Evolutionary conservation across 2,113 vertebrate genomes (phyloP).

Genomic region (Balaeniceps rex): DNA sequence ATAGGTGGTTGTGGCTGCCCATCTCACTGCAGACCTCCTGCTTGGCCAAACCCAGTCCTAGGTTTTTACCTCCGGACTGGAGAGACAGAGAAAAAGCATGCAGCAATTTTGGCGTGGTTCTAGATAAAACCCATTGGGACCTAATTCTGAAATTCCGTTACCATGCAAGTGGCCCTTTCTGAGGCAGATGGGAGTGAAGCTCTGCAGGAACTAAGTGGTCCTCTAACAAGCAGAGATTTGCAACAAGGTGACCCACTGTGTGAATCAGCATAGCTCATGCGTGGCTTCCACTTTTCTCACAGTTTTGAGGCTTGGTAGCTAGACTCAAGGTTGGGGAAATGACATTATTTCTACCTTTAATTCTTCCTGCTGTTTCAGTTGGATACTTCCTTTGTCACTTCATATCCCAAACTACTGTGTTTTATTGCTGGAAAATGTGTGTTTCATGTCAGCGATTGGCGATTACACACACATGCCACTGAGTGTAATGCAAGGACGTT

Average conservation of each 20-base stretch:
- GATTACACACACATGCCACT: not conserved
- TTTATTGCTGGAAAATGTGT: slow-evolving; percentile 53
- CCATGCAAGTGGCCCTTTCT: not conserved
- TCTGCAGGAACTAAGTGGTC: rapidly evolving
- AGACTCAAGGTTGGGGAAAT: not conserved
- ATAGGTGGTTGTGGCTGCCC: too few species aligned
- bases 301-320: not conserved
- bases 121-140: not conserved
- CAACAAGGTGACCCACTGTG: not conserved
- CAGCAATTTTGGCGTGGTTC: rapidly evolving
- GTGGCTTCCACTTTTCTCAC: not conserved
- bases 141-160: not conserved
- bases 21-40: not conserved
- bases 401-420: slow-evolving; percentile 29
- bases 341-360: not conserved
- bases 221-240: not conserved
- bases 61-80: not conserved
- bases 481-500: not conserved
- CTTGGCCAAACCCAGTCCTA: not conserved
- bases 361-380: slow-evolving; percentile 29
- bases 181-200: not conserved
- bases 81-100: not conserved
- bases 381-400: slow-evolving; percentile 44
- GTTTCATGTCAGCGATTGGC: not conserved
- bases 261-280: not conserved